Evolutionary conservation across 2,113 vertebrate genomes (phyloP).

Genomic region (Cephalopterus ornatus): DNA sequence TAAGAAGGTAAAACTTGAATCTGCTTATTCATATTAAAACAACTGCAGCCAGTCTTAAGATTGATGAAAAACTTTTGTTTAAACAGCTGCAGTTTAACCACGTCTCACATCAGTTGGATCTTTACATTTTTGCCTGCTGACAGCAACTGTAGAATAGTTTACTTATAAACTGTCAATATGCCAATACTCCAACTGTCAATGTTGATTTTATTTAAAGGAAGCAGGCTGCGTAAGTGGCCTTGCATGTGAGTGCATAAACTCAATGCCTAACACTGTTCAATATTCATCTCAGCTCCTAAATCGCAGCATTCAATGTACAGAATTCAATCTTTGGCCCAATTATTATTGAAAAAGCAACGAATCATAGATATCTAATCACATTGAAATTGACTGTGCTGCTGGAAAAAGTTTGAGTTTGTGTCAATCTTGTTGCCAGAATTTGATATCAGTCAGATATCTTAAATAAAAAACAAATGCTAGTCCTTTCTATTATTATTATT

Average conservation of each 20-base stretch:
- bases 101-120: background rate
- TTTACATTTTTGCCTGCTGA: background rate
- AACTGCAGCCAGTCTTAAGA: background rate
- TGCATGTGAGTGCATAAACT: background rate
- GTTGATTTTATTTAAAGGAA: constrained; percentile 8
- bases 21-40: constrained; percentile 29
- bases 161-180: background rate
- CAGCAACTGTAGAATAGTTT: background rate
- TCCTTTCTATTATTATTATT: background rate
- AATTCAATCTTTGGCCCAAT: background rate
- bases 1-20: background rate
- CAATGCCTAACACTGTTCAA: background rate
- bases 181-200: background rate
- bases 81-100: background rate
- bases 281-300: background rate
- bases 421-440: background rate
- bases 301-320: background rate
- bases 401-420: background rate
- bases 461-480: background rate
- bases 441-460: background rate
- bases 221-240: background rate
- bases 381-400: background rate
- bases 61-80: background rate
- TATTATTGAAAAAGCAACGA: background rate
- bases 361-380: background rate